Evolutionary conservation across 2,797 vertebrate species (phyloP).

Genomic region (Gadopsis bispinosus): DNA sequence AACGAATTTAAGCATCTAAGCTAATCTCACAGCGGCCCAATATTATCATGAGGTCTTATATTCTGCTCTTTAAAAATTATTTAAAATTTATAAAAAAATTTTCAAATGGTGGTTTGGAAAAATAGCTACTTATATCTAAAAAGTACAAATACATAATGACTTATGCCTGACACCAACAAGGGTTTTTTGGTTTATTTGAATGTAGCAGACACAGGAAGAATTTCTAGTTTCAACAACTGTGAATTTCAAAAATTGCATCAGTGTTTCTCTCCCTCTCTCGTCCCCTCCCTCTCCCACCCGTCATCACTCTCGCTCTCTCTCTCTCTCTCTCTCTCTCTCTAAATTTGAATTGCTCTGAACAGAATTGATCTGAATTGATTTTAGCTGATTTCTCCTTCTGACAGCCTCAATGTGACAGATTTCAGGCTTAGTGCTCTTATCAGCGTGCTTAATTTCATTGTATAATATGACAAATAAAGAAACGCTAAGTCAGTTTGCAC

Average conservation of each 20-base stretch:
- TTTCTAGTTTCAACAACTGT: background rate
- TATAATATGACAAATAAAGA: constrained; percentile 46
- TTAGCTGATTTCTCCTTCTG: background rate
- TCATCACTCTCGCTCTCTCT: background rate
- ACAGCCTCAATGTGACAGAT: constrained; percentile 4
- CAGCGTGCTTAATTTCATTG: constrained; percentile 22
- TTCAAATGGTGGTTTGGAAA: too few relatives aligned
- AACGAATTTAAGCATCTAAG: background rate
- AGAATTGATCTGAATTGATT: background rate
- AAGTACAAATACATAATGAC: background rate
- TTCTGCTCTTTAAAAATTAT: background rate
- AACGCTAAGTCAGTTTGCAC: constrained; percentile 63
- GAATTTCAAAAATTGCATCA: background rate
- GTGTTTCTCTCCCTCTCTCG: background rate
- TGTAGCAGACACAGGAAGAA: background rate
- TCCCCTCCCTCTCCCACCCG: too few relatives aligned
- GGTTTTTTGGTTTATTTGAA: background rate
- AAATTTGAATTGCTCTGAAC: background rate
- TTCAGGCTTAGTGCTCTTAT: background rate
- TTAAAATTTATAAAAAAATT: too few relatives aligned
- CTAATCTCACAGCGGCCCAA: background rate
- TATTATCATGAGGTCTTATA: background rate
- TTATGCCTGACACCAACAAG: background rate
- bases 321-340: background rate
- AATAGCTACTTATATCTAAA: too few relatives aligned